phyloP scores from a whole-genome alignment of 1,140 invertebrate species.

The Pseudomyrmex gracilis region DNA sequence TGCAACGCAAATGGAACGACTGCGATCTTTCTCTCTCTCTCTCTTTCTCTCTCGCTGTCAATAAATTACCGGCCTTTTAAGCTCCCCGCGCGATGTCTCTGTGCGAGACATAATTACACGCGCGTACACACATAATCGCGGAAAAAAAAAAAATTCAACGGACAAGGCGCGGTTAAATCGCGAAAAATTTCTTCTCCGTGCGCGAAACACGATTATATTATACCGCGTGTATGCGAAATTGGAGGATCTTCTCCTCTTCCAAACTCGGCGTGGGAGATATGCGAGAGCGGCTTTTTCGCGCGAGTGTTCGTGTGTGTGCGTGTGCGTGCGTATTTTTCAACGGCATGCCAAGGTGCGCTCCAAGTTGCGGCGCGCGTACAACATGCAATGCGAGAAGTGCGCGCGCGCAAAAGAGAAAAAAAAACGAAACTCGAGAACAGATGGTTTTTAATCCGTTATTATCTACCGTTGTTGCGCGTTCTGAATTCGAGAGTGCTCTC shows the following conservation, averaged over 20 bases:
- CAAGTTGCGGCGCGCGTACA: slow-evolving; percentile 5
- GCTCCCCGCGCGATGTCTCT: not conserved
- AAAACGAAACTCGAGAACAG: not conserved
- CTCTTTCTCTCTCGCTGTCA: not conserved
- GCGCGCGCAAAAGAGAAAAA: no score
- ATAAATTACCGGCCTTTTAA: slow-evolving; percentile 32
- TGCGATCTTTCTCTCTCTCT: not conserved
- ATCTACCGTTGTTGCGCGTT: no score
- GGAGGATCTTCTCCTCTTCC: not conserved
- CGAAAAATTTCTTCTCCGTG: not conserved
- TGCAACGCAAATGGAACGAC: slow-evolving; percentile 18
- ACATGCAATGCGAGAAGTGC: not conserved
- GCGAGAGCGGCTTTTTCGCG: slow-evolving; percentile 14
- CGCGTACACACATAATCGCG: slow-evolving; percentile 5
- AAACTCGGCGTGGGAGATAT: not conserved
- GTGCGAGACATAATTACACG: slow-evolving; percentile 39
- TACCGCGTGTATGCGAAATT: not conserved
- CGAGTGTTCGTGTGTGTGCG: slow-evolving; percentile 2
- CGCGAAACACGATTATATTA: not conserved
- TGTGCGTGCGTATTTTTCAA: slow-evolving; percentile 35
- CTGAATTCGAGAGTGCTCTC: no score
- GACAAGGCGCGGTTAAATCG: not conserved
- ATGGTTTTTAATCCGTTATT: not conserved
- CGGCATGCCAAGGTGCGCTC: slow-evolving; percentile 42
- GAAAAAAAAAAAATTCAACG: not conserved